Evolutionary conservation across 23 tunicate species (phyloP), one percentile per base, ranked within the genome.

Genomic region (Clavelina lepadiformis): DNA sequence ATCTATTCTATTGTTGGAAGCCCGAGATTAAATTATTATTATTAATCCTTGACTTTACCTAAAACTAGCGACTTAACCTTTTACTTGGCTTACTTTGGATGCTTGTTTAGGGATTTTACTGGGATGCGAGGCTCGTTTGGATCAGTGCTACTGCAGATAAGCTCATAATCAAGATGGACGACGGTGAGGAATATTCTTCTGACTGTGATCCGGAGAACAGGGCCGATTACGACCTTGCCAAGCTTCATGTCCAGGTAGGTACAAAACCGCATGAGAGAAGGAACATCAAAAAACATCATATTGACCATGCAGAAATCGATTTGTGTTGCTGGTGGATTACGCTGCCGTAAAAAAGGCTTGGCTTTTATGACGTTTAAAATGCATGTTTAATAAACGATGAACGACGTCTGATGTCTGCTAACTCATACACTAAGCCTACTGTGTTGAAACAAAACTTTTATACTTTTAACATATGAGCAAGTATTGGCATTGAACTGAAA

Each of bases 61-160:
- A n/a, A n/a, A n/a, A n/a, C n/a, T n/a, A n/a, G n/a, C n/a, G n/a
- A n/a, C n/a, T n/a, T n/a, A n/a, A n/a, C n/a, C n/a, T n/a, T n/a
- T n/a, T n/a, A n/a, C n/a, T n/a, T n/a, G 15, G 6, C 35, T 4
- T 23, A 5, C 34, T 7, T 58, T 71, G 18, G 11, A 5, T 26
- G 18, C 20, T 30, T 20, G 21, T 38, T 20, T 46, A 87, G 97
- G 97, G 97, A 5, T 89, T 89, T 69, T 89, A 69, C 71, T 81
- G 85, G 89, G 97, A 89, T 38, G 97, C 97, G 5, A 70, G 97
- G 35, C 70, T 81, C 35, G 97, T 89, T 33, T 65, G 75, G 2
- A 74, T 89, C 4, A 64, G 71, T 19, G 67, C 75, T 18, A 80
- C 75, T 63, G 79, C 47, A 13, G 50, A 55, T 28, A 81, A 75